Evolutionary conservation across 2,113 vertebrate species (phyloP), one percentile per base, ranked within the genome.

Genomic region (Eudorcas thomsonii): DNA sequence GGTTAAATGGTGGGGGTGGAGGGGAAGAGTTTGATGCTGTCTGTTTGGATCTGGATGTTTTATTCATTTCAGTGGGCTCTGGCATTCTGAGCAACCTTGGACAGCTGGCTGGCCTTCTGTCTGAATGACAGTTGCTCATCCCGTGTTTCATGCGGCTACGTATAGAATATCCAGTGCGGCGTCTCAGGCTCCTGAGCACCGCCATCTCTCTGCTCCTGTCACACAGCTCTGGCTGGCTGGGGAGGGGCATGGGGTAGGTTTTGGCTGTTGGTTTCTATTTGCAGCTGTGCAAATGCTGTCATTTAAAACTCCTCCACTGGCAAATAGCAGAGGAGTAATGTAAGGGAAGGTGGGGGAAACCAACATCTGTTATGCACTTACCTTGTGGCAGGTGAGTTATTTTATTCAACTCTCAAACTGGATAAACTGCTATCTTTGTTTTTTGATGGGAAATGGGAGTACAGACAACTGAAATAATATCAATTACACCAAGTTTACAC

Each of bases 31-130:
- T 95, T 83, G 87, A 55, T 60, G 36, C 36, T 93, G 39, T 88
- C 71, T 77, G 55, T 7, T 87, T 98, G 96, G 95, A 91, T 94
- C 89, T 93, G 88, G 97, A 98, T 97, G 93, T 98, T 98, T 98
- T 98, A 98, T 98, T 99, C 97, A 98, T 98, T 95, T 96, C 96
- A 97, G 94, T 97, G 98, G 98, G 98, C 96, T 99, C 67, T 97
- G 98, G 97, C 98, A 97, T 19, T 98, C 98, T 97, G 97, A 98
- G 91, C 96, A 98, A 97, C 97, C 97, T 85, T 98, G 97, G 96
- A 98, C 99, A 99, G 98, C 98, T 99, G 98, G 98, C 98, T 98
- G 98, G 98, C 98, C 94, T 98, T 98, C 98, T 97, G 86, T 98
- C 98, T 98, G 98, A 99, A 98, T 97, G 98, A 98, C 89, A 97